phyloP scores from a whole-genome alignment of 2,888 invertebrate genomes.

The Punctoribates punctum region DNA sequence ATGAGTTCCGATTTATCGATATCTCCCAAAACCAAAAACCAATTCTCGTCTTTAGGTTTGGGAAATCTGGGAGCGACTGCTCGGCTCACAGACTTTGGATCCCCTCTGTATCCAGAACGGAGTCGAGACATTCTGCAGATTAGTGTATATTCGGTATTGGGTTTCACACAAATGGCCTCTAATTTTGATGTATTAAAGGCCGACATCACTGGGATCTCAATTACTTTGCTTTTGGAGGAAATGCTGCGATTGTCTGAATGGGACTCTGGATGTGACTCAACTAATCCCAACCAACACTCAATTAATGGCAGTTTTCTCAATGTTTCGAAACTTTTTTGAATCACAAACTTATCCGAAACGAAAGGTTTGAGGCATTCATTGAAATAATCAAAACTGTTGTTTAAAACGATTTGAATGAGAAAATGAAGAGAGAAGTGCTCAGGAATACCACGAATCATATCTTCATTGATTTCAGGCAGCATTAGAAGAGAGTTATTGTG shows the following conservation, averaged over 20 bases:
- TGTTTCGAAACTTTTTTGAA: constrained; percentile 44
- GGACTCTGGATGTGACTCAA: background rate
- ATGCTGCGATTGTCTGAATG: background rate
- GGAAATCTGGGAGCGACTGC: constrained; percentile 81
- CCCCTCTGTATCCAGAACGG: constrained; percentile 52
- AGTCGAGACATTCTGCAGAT: constrained; percentile 55
- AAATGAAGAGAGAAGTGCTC: background rate
- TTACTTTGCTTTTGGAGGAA: background rate
- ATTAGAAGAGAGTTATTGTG: constrained; percentile 63
- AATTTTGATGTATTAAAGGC: constrained; percentile 33
- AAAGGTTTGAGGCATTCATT: background rate
- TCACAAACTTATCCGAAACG: background rate
- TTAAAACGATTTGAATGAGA: background rate
- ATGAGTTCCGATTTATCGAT: constrained; percentile 67
- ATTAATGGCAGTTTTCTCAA: constrained; percentile 61
- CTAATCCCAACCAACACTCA: constrained; percentile 19
- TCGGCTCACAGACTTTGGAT: constrained; percentile 46
- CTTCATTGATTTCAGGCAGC: constrained; percentile 61
- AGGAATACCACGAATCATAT: background rate
- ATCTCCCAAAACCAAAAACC: constrained; percentile 83
- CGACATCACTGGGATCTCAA: background rate
- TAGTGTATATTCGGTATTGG: constrained; percentile 70
- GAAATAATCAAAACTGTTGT: background rate
- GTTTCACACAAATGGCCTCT: constrained; percentile 63
- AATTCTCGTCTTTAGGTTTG: constrained; percentile 91